A percentile compares a stretch with the other conserved stretches of the same genome.
phyloP scores from a whole-genome alignment of 2,888 invertebrate genomes.

The Dicroscelio sp. region DNA sequence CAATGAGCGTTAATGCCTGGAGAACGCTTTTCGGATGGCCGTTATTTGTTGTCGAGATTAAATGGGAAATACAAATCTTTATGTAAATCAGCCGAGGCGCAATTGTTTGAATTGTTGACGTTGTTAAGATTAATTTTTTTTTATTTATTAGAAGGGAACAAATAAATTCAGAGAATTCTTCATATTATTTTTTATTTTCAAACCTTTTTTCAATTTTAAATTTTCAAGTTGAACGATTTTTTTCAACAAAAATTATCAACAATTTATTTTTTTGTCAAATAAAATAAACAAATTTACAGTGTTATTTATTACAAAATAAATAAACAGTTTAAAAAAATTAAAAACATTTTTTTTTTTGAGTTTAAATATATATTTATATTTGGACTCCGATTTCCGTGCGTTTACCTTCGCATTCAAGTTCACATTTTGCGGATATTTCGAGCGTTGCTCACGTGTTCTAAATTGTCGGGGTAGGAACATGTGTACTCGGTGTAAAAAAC shows the following conservation, averaged over 20 bases:
- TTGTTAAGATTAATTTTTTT: too few species aligned
- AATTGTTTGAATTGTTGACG: too few species aligned
- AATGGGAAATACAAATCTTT: neutral
- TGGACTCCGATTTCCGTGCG: neutral
- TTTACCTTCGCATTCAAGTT: slow-evolving; percentile 35
- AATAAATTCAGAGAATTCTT: too few species aligned
- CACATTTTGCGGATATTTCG: slow-evolving; percentile 45
- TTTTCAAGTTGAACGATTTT: too few species aligned
- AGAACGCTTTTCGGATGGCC: slow-evolving; percentile 13
- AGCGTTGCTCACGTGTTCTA: slow-evolving; percentile 46
- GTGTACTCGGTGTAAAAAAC: slow-evolving; percentile 27
- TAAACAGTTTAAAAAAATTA: too few species aligned
- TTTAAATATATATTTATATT: neutral
- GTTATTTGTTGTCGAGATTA: neutral
- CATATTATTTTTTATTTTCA: too few species aligned
- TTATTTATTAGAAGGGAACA: too few species aligned
- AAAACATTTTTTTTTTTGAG: neutral
- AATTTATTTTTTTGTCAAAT: too few species aligned
- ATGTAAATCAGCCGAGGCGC: neutral
- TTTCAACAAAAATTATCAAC: too few species aligned
- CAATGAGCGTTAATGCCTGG: slow-evolving; percentile 5
- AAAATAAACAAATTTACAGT: too few species aligned
- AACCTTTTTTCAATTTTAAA: too few species aligned
- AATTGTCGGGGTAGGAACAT: slow-evolving; percentile 35
- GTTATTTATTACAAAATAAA: too few species aligned